Conservation (phyloP, 2,797 vertebrate genomes). For the Xenops minutus region DNA sequence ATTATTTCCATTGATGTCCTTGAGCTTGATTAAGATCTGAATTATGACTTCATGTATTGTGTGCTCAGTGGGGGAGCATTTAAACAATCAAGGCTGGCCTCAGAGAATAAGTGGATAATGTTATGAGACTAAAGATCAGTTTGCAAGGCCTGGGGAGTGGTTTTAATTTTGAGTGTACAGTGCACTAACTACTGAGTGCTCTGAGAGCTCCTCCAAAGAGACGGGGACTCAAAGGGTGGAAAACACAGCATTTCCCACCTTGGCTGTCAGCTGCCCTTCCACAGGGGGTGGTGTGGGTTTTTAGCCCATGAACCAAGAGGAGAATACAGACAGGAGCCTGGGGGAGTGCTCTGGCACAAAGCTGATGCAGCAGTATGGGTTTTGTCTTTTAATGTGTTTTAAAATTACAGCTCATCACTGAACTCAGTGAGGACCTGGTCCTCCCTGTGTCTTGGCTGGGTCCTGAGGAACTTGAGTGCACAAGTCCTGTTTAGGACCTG, state of each 20-base stretch:
- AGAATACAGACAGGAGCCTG: background rate
- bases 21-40: slow-evolving; percentile 28
- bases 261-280: background rate
- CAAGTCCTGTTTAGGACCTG: background rate
- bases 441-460: background rate
- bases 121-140: background rate
- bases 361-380: background rate
- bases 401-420: background rate
- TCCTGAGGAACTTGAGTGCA: background rate
- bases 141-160: background rate
- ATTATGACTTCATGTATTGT: background rate
- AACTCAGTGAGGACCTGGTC: background rate
- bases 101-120: background rate
- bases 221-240: background rate
- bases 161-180: background rate
- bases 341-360: background rate
- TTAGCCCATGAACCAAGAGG: background rate
- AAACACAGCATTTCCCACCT: background rate
- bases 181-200: background rate
- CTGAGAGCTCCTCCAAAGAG: background rate
- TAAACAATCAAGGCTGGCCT: background rate
- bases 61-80: background rate
- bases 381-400: background rate
- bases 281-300: background rate
- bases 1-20: background rate